These are phyloP conservation scores for Diabrotica undecimpunctata DNA, from an alignment of 1,140 invertebrate genomes.

Conservation along the genomic window DNA sequence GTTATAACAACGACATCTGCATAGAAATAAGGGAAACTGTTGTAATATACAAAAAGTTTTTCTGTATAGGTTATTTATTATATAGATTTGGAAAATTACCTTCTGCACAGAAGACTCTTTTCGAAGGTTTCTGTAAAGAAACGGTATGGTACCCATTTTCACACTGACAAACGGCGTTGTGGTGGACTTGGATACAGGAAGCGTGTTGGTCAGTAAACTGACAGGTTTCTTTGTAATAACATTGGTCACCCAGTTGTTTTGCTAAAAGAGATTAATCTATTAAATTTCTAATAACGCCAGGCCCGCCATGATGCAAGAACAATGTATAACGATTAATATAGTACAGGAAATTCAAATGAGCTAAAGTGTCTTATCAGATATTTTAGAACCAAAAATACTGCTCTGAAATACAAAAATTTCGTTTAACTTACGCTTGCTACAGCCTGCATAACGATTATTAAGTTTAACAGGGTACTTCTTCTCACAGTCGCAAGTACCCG, in stretches of 20 bases:
- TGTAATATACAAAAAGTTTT: not conserved
- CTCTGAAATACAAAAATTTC: too few species aligned
- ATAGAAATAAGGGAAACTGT: conserved; percentile 26
- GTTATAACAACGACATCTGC: conserved; percentile 76
- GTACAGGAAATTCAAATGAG: too few species aligned
- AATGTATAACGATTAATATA: too few species aligned
- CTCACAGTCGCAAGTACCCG: conserved; percentile 69
- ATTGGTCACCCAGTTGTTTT: conserved; percentile 77
- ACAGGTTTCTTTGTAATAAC: conserved; percentile 77
- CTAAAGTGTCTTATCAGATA: too few species aligned
- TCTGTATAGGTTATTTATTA: not conserved
- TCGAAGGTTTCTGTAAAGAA: conserved; percentile 65
- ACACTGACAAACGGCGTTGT: conserved; percentile 82
- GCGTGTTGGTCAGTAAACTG: conserved; percentile 71
- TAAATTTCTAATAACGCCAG: not conserved
- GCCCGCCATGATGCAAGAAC: too few species aligned
- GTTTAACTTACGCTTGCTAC: conserved; percentile 70
- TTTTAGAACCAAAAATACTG: too few species aligned
- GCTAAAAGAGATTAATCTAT: conserved; percentile 52
- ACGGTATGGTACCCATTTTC: conserved; percentile 73
- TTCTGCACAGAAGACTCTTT: conserved; percentile 75
- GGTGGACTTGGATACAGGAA: conserved; percentile 74
- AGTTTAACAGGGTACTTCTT: conserved; percentile 72
- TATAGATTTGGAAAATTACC: conserved; percentile 51
- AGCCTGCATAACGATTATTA: conserved; percentile 64